Evolutionary conservation across 35 echinoderm and acorn worm species (phyloP), one percentile per base, ranked within the genome.

Genomic region (Lytechinus pictus): DNA sequence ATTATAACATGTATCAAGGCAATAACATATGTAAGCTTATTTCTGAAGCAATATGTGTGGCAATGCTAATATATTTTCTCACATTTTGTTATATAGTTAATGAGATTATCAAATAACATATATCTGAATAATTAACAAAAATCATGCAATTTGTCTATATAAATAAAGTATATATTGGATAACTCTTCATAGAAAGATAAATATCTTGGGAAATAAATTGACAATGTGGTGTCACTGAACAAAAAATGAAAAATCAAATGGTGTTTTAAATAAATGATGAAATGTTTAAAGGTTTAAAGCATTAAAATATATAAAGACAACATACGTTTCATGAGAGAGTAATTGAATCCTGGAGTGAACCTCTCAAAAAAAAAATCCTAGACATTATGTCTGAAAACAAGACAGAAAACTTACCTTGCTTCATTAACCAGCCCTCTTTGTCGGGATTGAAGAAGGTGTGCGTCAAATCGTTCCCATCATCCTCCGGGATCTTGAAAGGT

Each of bases 371-470:
- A 3, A 79, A 1, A 24, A 79, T 24, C 19, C 66, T 27, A 5
- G 7, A 24, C 21, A 24, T n/a, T 79, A 0, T 7, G 24, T 3
- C n/a, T n/a, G 21, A n/a, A 79, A 24, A 24, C 8, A 14, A 55
- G 86, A 54, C 14, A 9, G 52, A 53, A 54, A 61, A 16, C 98
- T 54, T 95, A 99, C 98, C 98, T 99, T 99, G 98, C 89, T 99
- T 99, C 96, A 97, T 93, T 54, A 99, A 61, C 98, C 98, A 99
- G 53, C 98, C 98, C 94, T 99, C 98, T 95, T 97, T 97, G 97
- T 99, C 98, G 3, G 98, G 98, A 27, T 99, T 99, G 96, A 99
- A 99, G 97, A 99, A 99, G 21, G 98, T 99, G 96, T 99, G 98
- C 9, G 98, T 99, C 4, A 99, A 94, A 94, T 99, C 98, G 86